Evolutionary conservation across 2,888 invertebrate species (phyloP), one percentile per base, ranked within the genome.

Genomic region (Chouioia cunea): DNA sequence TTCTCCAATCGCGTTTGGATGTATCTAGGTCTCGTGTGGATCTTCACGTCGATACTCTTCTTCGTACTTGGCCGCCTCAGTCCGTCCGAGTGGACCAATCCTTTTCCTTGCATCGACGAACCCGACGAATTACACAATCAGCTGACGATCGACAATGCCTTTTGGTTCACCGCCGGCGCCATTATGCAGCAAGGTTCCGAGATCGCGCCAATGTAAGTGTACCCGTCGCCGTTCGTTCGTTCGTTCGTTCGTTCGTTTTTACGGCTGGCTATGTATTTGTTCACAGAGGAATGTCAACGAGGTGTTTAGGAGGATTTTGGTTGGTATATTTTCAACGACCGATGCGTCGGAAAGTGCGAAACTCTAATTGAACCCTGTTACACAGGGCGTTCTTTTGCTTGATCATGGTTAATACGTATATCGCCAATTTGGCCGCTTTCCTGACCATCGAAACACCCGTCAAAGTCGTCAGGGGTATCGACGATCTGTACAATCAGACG

Each of bases 341-440:
- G 6, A 36, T 36, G 10, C 10, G 1, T 12, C 36, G 10, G 6
- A 36, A 36, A 36, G 36, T 36, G 27, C 3, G 12, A 10, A 8
- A 3, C 4, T 36, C 10, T 10, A 36, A 36, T 10, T 36, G 36
- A 3, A 36, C 6, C 93, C 93, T 71, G 91, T n/a, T n/a, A n/a
- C n/a, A 92, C 79, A 93, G 93, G 95, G 52, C 77, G 95, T 93
- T 93, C 95, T 95, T 95, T 81, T 93, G 94, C 0, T 86, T 96
- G 20, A 96, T 96, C 78, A 93, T 95, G 90, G 93, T 95, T 0
- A 91, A 93, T 0, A 95, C 96, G 0, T 97, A 97, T 81, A 97
- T 97, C 0, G 97, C 97, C 10, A 97, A 97, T 86, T 87, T 97
- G 73, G 96, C 97, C 16, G 96, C 96, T 2, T 96, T 95, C 81